Evolutionary conservation across 2,797 vertebrate genomes (phyloP), one percentile per base, ranked within the genome.

Genomic region (Falco berigora): DNA sequence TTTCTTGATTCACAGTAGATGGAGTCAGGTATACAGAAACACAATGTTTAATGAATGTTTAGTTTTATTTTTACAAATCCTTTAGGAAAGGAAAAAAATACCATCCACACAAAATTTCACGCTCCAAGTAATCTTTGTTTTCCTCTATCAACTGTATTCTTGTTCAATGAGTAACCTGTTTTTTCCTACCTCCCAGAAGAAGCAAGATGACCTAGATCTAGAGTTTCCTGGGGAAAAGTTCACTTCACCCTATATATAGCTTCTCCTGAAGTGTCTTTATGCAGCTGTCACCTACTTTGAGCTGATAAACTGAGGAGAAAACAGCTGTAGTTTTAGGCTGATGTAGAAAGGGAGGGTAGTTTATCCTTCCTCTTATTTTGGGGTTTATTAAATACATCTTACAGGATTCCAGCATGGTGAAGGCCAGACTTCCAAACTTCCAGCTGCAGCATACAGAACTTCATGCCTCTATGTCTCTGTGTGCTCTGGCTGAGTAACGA

Each of bases 221-320:
- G 67, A 80, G 46, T 75, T 95, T 96, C 75, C 72, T 96, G 81
- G 78, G 81, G 81, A 83, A 75, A 61, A 89, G 90, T 95, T 92
- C 81, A 40, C 58, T 86, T 94, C 49, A 56, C 56, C 73, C 86
- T 94, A 88, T 61, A 94, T 94, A 89, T 94, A 96, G 53, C 12
- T 2, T 55, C 50, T 93, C 38, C 61, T 89, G n/a, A 94, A 92
- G 30, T 83, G 34, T 91, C 58, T 95, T 96, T 66, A 58, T 86
- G 89, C 81, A 72, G 63, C 81, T 91, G 55, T 94, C 84, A 47
- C 67, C 58, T 97, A 58, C 32, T 85, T 28, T 52, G 64, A 85
- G 74, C 38, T 83, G 84, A 75, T 84, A 58, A 92, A 42, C 28
- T 59, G 74, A 67, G 66, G n/a, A 88, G 38, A 56, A 72, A 59